Conservation (phyloP, 2,888 invertebrate species). For the Brenthis ino region DNA sequence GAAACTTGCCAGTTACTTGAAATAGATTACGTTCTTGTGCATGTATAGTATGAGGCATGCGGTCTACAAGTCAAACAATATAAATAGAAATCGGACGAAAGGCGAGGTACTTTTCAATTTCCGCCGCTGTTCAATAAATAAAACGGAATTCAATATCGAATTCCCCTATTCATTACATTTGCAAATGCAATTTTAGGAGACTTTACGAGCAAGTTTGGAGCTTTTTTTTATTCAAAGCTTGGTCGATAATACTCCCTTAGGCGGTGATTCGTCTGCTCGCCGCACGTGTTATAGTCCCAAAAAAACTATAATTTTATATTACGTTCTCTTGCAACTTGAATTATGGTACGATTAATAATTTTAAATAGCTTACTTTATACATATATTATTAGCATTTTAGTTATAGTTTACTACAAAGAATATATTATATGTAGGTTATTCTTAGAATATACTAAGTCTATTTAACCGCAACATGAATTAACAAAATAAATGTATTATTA, state of each 20-base stretch:
- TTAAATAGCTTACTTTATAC: no score
- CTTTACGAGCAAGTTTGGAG: constrained; percentile 18
- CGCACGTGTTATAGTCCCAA: constrained; percentile 31
- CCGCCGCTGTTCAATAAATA: constrained; percentile 35
- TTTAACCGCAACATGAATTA: no score
- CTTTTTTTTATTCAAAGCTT: constrained; percentile 23
- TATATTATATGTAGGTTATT: background rate
- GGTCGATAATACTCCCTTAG: constrained; percentile 31
- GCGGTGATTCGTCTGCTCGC: constrained; percentile 35
- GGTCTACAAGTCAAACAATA: constrained; percentile 37
- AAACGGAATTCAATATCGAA: constrained; percentile 33
- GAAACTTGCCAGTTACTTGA: constrained; percentile 36
- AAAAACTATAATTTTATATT: constrained; percentile 21
- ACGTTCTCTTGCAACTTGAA: constrained; percentile 18
- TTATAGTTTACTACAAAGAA: background rate
- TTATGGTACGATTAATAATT: no score
- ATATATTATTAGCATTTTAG: no score
- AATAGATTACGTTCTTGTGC: constrained; percentile 35
- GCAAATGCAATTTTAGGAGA: constrained; percentile 33
- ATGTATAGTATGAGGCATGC: constrained; percentile 33
- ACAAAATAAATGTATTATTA: no score
- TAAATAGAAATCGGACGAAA: constrained; percentile 32
- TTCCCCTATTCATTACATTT: constrained; percentile 35
- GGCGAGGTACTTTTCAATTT: constrained; percentile 36
- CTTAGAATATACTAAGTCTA: no score